Evolutionary conservation across 1,140 invertebrate genomes (phyloP).

Genomic region (Heliconius congener): DNA sequence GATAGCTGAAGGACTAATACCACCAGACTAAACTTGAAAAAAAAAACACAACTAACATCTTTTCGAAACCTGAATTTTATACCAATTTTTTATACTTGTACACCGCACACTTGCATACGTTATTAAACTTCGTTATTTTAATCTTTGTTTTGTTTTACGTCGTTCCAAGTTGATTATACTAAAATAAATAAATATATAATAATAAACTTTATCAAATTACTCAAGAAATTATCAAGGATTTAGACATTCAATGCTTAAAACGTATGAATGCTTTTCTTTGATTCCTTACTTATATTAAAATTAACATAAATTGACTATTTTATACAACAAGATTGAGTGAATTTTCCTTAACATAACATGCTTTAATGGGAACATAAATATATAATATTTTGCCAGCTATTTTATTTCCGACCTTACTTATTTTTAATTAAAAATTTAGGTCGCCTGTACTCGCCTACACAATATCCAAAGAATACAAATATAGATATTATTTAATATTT

Average conservation of each 20-base stretch:
- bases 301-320: conserved; percentile 4
- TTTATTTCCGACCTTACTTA: not conserved
- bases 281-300: not conserved
- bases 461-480: not conserved
- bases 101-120: not conserved
- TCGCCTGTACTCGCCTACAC: not conserved
- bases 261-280: not conserved
- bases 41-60: not conserved
- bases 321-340: not conserved
- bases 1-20: conserved; percentile 66
- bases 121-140: not conserved
- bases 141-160: conserved; percentile 7
- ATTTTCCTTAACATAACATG: not conserved
- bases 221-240: not conserved
- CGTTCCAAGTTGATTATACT: not conserved
- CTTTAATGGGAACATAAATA: not conserved
- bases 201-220: conserved; percentile 14
- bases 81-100: not conserved
- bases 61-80: not conserved
- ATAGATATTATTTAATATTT: not conserved
- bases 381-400: not conserved
- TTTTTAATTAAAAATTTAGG: conserved; percentile 5
- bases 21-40: conserved; percentile 39
- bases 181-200: no score
- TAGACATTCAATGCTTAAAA: not conserved